Evolutionary conservation across 1,140 invertebrate genomes (phyloP), one percentile per base, ranked within the genome.

Genomic region (Mactra quadrangularis): DNA sequence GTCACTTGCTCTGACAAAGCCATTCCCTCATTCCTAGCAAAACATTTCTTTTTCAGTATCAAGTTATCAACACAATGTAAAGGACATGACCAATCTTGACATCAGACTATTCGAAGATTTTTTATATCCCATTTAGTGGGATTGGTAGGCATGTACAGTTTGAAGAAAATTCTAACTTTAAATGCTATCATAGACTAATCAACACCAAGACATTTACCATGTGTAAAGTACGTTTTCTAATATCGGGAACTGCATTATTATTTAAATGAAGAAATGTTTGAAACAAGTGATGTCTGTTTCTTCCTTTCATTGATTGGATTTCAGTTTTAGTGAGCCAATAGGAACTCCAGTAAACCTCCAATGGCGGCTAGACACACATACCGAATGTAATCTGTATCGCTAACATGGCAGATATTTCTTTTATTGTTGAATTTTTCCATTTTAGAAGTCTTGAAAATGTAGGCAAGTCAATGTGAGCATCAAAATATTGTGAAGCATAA

Each of bases 221-320:
- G 41, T 19, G 47, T 45, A 52, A 50, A 71, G 3, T 38, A n/a
- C 22, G 9, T n/a, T 17, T 11, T 4, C 31, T 66, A 66, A 38
- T 17, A 13, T 1, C 6, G 11, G 41, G 17, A 3, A 22, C 15
- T 11, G 25, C 47, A 50, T 71, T 71, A n/a, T 71, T 45, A n/a
- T 71, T 71, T 38, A 71, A 71, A 22, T 71, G 66, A 19, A 71
- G 27, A 22, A 66, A 66, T 2, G 66, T 52, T 25, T 71, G 47
- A 6, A 71, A 31, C 15, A 71, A 52, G 3, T 71, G 66, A 45
- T 50, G 52, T 3, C 62, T 6, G 25, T 66, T 66, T 41, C 62
- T 66, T n/a, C 31, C 33, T 35, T 35, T 66, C 2, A 66, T 29
- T 11, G 33, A 2, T 38, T 29, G 38, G 33, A 66, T 35, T 35